phyloP scores from a whole-genome alignment of 2,113 vertebrate species.

The Sturnus vulgaris region DNA sequence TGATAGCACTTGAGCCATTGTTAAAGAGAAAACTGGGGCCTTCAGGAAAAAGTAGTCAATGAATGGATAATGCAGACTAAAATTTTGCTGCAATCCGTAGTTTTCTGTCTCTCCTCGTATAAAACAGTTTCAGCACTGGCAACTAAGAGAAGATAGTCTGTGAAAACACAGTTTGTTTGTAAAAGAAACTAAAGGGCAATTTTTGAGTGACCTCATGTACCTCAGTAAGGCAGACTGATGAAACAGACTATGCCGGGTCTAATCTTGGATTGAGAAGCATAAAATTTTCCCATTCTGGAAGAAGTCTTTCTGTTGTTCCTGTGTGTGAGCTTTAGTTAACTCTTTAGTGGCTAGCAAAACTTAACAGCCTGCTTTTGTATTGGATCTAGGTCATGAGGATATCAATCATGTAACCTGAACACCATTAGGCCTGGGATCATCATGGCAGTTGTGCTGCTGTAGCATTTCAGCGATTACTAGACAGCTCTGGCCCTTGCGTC shows the following conservation, averaged over 20 bases:
- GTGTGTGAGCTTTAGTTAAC: not conserved
- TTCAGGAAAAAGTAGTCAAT: not conserved
- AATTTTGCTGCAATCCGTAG: not conserved
- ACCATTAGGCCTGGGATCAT: not conserved
- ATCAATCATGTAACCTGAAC: not conserved
- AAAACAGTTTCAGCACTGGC: not conserved
- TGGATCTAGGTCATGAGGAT: not conserved
- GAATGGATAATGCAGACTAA: not conserved
- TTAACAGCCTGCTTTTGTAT: not conserved
- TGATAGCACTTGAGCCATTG: not conserved
- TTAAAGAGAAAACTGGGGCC: not conserved
- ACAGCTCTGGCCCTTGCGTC: rapidly evolving
- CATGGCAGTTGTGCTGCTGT: not conserved
- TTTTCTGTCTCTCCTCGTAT: not conserved
- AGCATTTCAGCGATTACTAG: not conserved
- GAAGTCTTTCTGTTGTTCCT: not conserved
- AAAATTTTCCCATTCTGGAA: not conserved
- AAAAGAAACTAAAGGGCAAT: not conserved
- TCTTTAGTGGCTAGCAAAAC: not conserved
- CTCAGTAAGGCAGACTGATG: not conserved
- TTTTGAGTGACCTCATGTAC: not conserved
- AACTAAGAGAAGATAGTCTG: not conserved
- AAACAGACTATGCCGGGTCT: not conserved
- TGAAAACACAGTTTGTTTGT: not conserved
- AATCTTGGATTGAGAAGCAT: not conserved